Evolutionary conservation across 2,113 vertebrate species (phyloP).

Genomic region (Ammospiza caudacuta): DNA sequence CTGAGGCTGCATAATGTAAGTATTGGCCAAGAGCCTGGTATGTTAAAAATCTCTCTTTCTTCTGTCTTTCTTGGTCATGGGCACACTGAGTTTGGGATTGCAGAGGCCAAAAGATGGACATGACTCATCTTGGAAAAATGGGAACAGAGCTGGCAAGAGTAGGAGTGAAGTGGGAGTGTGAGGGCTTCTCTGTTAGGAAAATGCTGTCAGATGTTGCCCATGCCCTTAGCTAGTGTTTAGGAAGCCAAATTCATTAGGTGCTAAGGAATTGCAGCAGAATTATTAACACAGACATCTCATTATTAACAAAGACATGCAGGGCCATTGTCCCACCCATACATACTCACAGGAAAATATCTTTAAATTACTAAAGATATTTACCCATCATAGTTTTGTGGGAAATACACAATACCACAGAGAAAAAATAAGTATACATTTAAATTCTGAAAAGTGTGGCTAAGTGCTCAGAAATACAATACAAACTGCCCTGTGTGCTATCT

Average conservation of each 20-base stretch:
- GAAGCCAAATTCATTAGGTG: background rate
- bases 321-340: background rate
- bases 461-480: background rate
- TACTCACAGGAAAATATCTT: background rate
- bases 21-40: background rate
- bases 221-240: background rate
- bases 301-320: background rate
- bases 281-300: background rate
- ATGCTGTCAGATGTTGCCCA: background rate
- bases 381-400: background rate
- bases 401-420: background rate
- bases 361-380: background rate
- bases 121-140: background rate
- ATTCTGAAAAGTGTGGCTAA: background rate
- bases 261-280: background rate
- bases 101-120: background rate
- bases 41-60: background rate
- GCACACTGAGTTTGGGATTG: background rate
- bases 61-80: background rate
- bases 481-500: background rate
- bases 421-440: background rate
- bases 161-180: background rate
- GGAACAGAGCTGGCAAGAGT: background rate
- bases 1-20: conserved; percentile 58
- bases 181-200: background rate